A percentile compares a stretch with the other conserved stretches of the same genome.
Evolutionary conservation across 2,113 vertebrate species (phyloP).

Genomic region (Cynocephalus volans): DNA sequence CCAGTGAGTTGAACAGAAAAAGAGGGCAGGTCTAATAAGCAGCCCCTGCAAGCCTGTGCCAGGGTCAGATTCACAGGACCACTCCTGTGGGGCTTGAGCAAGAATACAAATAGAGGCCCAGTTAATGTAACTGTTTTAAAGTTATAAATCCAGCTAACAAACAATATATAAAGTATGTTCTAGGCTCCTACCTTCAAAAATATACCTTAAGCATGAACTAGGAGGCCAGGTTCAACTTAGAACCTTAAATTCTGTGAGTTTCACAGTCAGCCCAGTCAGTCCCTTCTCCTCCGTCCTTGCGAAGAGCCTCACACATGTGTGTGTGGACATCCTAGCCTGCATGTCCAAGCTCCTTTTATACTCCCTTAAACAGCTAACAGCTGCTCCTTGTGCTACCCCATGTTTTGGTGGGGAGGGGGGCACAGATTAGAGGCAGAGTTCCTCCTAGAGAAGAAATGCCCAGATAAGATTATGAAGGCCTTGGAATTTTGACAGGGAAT

Average conservation of each 20-base stretch:
- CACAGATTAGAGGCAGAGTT: background rate
- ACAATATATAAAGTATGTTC: background rate
- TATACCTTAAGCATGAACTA: constrained; percentile 1
- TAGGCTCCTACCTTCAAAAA: background rate
- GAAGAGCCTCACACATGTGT: background rate
- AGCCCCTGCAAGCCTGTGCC: background rate
- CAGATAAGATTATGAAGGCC: background rate
- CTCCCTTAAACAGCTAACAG: background rate
- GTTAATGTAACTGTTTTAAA: background rate
- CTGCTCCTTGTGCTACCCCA: background rate
- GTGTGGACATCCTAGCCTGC: background rate
- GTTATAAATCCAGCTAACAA: background rate
- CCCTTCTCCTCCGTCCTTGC: background rate
- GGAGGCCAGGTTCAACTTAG: background rate
- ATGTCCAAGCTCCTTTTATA: background rate
- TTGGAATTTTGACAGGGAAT: background rate
- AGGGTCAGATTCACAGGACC: background rate
- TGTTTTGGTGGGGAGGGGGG: background rate
- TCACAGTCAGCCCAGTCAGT: background rate
- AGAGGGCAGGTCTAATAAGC: background rate
- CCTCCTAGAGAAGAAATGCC: background rate
- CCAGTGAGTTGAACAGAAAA: background rate
- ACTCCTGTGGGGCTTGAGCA: background rate
- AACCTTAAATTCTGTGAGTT: background rate
- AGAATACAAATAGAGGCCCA: background rate